Evolutionary conservation across 2,113 vertebrate genomes (phyloP).

Genomic region (Pandion haliaetus): DNA sequence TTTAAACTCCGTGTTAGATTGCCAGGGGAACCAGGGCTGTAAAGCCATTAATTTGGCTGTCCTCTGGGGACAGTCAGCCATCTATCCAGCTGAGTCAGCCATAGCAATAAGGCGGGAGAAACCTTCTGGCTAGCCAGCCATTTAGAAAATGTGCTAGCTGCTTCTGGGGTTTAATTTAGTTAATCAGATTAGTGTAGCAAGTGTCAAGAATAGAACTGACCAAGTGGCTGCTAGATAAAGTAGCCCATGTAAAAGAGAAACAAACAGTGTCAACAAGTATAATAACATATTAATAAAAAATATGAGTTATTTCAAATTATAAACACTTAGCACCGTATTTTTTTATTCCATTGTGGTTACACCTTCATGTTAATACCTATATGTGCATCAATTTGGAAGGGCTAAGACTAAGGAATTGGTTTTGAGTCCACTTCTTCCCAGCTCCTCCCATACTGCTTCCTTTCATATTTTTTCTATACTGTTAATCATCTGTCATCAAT

Average conservation of each 20-base stretch:
- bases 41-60: neutral
- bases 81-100: constrained; percentile 23
- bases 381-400: neutral
- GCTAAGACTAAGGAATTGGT: neutral
- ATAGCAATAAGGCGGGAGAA: neutral
- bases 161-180: neutral
- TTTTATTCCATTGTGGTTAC: neutral
- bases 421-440: neutral
- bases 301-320: neutral
- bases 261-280: neutral
- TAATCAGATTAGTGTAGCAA: neutral
- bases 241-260: neutral
- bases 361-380: neutral
- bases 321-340: neutral
- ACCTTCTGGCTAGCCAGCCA: neutral
- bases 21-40: neutral
- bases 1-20: neutral
- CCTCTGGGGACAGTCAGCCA: neutral
- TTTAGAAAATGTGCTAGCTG: constrained; percentile 18
- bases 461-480: neutral
- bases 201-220: neutral
- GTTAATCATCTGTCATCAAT: neutral
- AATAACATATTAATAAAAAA: no score
- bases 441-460: neutral
- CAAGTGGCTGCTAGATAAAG: neutral